These are phyloP conservation scores for Aspidiotus rigidus DNA, from an alignment of 2,888 invertebrate genomes.

Conservation along the genomic window DNA sequence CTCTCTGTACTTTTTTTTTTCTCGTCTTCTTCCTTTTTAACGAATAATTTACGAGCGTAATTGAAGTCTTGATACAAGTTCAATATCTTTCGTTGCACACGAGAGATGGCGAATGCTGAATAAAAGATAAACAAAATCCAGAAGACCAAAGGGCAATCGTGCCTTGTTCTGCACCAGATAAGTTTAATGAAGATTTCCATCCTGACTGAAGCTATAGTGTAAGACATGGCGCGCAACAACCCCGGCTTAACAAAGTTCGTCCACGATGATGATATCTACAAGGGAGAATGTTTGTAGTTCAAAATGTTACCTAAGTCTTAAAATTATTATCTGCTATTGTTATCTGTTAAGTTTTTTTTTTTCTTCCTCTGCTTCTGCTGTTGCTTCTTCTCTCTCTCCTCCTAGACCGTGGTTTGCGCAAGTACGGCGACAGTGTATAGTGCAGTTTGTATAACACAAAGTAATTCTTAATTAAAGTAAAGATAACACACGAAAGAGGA, in stretches of 20 bases:
- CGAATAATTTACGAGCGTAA: constrained; percentile 32
- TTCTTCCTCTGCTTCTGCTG: background rate
- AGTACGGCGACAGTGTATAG: constrained; percentile 18
- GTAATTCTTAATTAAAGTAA: constrained; percentile 32
- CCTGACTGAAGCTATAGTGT: constrained; percentile 15
- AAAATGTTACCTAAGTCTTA: constrained; percentile 27
- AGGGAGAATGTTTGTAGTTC: constrained; percentile 26
- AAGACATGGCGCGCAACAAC: constrained; percentile 33
- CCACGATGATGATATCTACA: constrained; percentile 28
- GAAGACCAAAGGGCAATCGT: constrained; percentile 34
- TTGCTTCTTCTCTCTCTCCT: background rate
- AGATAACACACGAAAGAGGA: constrained; percentile 19
- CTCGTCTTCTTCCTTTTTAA: background rate
- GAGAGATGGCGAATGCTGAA: constrained; percentile 31
- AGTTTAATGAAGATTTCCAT: constrained; percentile 33
- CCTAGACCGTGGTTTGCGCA: background rate
- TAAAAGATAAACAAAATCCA: constrained; percentile 26
- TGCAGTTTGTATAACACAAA: constrained; percentile 33
- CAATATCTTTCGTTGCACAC: constrained; percentile 33
- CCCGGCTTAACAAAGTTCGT: constrained; percentile 30
- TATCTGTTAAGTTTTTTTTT: constrained; percentile 17
- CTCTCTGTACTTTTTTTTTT: background rate
- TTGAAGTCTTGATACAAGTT: constrained; percentile 33
- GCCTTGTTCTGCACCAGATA: constrained; percentile 34
- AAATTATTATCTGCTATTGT: constrained; percentile 22